Conservation (phyloP, 2,797 vertebrate species). For the Chiloscyllium punctatum region DNA sequence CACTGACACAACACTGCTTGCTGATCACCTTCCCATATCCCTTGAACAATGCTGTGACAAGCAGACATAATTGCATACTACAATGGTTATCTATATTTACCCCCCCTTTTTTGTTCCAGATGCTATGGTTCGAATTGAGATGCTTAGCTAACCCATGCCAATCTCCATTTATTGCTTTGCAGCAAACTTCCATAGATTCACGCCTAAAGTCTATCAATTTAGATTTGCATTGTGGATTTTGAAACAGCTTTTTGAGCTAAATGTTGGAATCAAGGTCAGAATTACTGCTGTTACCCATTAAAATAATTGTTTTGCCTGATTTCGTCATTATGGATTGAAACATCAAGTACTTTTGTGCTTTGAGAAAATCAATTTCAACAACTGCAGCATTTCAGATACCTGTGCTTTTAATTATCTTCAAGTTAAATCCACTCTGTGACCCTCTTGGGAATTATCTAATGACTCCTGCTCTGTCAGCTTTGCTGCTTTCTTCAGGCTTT, state of each 20-base stretch:
- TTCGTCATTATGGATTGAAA: neutral
- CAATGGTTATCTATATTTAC: neutral
- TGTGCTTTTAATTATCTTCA: slow-evolving; percentile 28
- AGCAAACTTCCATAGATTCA: neutral
- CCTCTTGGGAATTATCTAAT: slow-evolving; percentile 33
- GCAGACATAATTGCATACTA: neutral
- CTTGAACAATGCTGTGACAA: neutral
- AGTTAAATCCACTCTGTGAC: slow-evolving; percentile 27
- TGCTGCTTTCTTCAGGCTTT: slow-evolving; percentile 15
- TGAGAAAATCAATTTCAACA: slow-evolving; percentile 26
- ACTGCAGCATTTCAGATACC: slow-evolving; percentile 13
- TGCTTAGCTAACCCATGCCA: neutral
- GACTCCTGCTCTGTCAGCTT: slow-evolving; percentile 17
- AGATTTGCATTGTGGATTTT: neutral
- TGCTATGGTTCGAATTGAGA: neutral
- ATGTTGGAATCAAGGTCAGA: neutral
- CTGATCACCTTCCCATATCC: neutral
- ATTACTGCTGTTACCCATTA: neutral
- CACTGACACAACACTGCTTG: neutral
- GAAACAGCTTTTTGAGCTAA: neutral
- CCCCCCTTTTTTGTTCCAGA: neutral
- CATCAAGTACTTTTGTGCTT: slow-evolving; percentile 4
- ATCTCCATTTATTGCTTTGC: neutral
- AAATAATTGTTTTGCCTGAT: neutral
- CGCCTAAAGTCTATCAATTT: neutral